A percentile compares a stretch with the other conserved stretches of the same genome.
Conservation (phyloP, 37 sponge, comb jelly and placozoan genomes). For the Ianthella basta region DNA sequence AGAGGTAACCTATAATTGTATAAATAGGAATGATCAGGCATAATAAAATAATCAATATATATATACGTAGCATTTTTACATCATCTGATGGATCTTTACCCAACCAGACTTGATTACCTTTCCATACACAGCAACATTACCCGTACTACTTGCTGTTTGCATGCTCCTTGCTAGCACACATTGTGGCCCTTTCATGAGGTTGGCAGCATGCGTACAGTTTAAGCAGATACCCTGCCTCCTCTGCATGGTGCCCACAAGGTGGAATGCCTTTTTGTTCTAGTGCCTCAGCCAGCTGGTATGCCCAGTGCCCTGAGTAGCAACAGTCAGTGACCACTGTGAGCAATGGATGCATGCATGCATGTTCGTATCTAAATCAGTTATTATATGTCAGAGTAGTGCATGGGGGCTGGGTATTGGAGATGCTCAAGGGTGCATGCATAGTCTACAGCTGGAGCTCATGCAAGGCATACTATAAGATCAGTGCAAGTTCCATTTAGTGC, state of each 20-base stretch:
- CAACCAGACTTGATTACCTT: conserved; percentile 66
- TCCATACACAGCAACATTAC: conserved; percentile 73
- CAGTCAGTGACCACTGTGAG: conserved; percentile 67
- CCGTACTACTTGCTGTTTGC: background rate
- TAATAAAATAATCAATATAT: conserved; percentile 2
- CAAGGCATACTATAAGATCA: no score
- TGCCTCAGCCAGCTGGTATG: conserved; percentile 2
- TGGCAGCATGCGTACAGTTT: conserved; percentile 60
- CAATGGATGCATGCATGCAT: no score
- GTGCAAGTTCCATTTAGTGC: no score
- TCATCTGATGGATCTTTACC: conserved; percentile 77
- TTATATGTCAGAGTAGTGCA: no score
- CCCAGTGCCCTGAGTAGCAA: conserved; percentile 65
- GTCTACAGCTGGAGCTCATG: no score
- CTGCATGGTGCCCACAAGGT: conserved; percentile 73
- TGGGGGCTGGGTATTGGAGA: no score
- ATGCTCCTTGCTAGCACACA: conserved; percentile 19
- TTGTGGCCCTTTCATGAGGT: conserved; percentile 30
- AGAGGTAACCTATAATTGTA: no score
- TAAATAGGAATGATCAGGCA: no score
- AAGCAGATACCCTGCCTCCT: conserved; percentile 52
- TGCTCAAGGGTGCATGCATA: no score
- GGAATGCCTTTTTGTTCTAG: conserved; percentile 57
- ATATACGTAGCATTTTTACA: conserved; percentile 1
- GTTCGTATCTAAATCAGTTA: no score